Evolutionary conservation across 2,888 invertebrate genomes (phyloP), one percentile per base, ranked within the genome.

Genomic region (Drosophila paracracens): DNA sequence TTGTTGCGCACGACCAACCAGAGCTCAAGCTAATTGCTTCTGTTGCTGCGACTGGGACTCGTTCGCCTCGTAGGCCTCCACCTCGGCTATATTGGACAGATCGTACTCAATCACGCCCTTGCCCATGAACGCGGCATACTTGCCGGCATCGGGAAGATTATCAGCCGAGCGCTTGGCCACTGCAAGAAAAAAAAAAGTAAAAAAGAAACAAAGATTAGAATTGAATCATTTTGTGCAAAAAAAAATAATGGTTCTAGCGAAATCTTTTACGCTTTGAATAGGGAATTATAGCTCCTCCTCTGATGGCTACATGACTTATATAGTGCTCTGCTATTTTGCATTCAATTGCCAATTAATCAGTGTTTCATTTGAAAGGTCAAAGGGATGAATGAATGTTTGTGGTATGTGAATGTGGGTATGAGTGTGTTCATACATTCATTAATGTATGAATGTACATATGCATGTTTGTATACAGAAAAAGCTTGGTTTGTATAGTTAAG

Each of bases 61-160:
- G 21, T 68, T 70, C 18, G 82, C 82, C 76, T 92, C 92, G 64
- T 90, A 94, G 57, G 93, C 92, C 66, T 94, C 93, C 58, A 96
- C 92, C 43, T 95, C 95, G 1, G 94, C 94, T 66, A 96, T 93
- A 93, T 97, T 97, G 80, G 95, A 91, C 87, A 97, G 95, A 91
- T 96, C 94, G 73, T 96, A 95, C 93, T 97, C 96, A 83, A 96
- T 94, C 70, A 97, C 95, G 83, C 95, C 95, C 62, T 95, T 95
- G 18, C 97, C 97, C 31, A 96, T 95, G 93, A 96, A 97, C 91
- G 96, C 96, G 60, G 96, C 95, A 93, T 96, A 97, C 89, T 96
- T 95, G 48, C 94, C 94, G 87, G 94, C 89, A 75, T 94, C 91
- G 0, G 94, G 76, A 10, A 92, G 93, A 4, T 83, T 81, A 7